Evolutionary conservation across 92 coral and sea anemone species (phyloP), one percentile per base, ranked within the genome.

Genomic region (Zoanthus solanderi): DNA sequence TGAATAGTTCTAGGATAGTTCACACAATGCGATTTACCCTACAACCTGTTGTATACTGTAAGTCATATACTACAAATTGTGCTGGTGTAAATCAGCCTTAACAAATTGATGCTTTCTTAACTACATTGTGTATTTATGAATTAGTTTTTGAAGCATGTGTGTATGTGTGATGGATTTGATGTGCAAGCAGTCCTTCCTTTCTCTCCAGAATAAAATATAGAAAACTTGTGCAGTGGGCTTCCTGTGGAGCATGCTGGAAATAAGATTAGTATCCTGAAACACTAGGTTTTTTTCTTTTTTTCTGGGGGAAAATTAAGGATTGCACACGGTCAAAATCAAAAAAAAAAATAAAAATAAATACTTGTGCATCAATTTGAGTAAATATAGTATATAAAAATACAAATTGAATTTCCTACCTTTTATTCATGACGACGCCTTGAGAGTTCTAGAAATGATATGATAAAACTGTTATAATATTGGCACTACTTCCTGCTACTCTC

Each of bases 141-240:
- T 50, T 50, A 50, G 56, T 50, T 50, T 50, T 50, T 50, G 56
- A 50, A 50, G 56, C 56, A 63, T 52, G 71, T 65, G 71, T 65
- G 71, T 65, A 65, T 65, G 71, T 65, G 71, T 65, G 71, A 65
- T 65, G 23, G 71, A 65, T 65, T 65, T 65, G 71, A 65, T 65
- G 71, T 65, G 71, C 71, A 65, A 65, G 71, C 71, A 65, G 71
- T 65, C 71, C 71, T 65, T 65, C 71, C 71, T 65, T 65, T 65
- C 71, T 65, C 71, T 65, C 71, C 71, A 65, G 71, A 65, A 65
- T 65, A 65, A 65, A 65, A 65, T 65, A 65, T 65, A 65, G 71
- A 65, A 65, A 65, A 65, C 71, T 65, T 65, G 71, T 65, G 71
- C 71, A 65, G 71, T 65, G 71, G 71, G 71, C 71, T 65, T 65